Conservation (phyloP, 2,888 invertebrate species). For the Anoplius nigerrimus region DNA sequence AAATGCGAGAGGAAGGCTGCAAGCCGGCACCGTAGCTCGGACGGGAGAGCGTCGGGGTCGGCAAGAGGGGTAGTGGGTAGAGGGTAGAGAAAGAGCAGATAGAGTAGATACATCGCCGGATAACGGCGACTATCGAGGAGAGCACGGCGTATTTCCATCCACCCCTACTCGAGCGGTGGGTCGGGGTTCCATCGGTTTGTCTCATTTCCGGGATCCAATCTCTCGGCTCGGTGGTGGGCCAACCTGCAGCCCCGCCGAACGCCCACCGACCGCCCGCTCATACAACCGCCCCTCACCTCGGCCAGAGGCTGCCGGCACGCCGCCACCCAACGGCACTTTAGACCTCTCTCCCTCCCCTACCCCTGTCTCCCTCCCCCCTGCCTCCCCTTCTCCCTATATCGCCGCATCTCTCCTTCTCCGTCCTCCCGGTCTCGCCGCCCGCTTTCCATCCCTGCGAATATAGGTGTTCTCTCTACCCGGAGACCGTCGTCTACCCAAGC, state of each 20-base stretch:
- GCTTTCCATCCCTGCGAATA: constrained; percentile 20
- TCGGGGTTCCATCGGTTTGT: constrained; percentile 69
- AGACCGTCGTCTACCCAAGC: constrained; percentile 46
- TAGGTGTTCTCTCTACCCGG: constrained; percentile 38
- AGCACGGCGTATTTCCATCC: constrained; percentile 63
- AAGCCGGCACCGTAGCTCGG: constrained; percentile 25
- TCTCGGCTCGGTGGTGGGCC: constrained; percentile 64
- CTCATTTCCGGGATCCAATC: constrained; percentile 74
- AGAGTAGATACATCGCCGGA: constrained; percentile 63
- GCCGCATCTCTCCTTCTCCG: constrained; percentile 2
- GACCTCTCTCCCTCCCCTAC: constrained; percentile 22
- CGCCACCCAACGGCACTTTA: constrained; percentile 38
- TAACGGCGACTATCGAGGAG: constrained; percentile 66
- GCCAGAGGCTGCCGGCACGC: constrained; percentile 33
- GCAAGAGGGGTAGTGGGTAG: constrained; percentile 19
- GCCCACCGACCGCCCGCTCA: constrained; percentile 31
- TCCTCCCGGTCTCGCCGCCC: constrained; percentile 27
- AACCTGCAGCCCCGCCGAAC: constrained; percentile 48
- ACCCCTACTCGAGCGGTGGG: constrained; percentile 41
- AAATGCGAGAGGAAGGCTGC: constrained; percentile 42
- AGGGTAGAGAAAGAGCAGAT: constrained; percentile 39
- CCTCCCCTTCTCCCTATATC: constrained; percentile 7
- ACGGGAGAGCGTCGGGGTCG: constrained; percentile 15
- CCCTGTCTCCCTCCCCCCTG: constrained; percentile 5
- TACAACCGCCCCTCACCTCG: constrained; percentile 20